Evolutionary conservation across 2,888 invertebrate species (phyloP), one percentile per base, ranked within the genome.

Genomic region (Oxyteleia sp.): DNA sequence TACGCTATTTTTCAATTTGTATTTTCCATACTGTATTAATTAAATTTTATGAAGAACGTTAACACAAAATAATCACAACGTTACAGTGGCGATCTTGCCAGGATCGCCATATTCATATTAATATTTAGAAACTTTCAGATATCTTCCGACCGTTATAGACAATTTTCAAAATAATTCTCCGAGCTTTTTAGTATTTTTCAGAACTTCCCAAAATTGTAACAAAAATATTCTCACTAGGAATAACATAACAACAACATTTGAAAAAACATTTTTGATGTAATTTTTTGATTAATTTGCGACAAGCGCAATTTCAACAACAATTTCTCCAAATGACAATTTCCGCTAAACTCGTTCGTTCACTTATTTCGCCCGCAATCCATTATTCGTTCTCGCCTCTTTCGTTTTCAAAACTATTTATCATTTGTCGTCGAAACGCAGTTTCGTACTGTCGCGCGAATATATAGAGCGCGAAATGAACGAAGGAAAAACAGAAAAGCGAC

Each of bases 361-460:
- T 71, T 71, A 47, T 69, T 69, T 57, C 47, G 7, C 8, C 71
- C 41, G 49, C 59, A 49, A 71, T 71, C 51, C 71, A 72, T 72
- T 53, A 72, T 72, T 63, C 53, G 61, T 63, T 20, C 41, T 53
- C 63, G 63, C 32, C 53, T 53, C 43, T 61, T 72, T 63, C 63
- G 43, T 29, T 63, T 49, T 45, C 53, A 32, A 53, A 63, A 72
- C 51, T 61, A 61, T 72, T 63, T 72, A 72, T 72, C 72, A 72
- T 61, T 63, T 63, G 74, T 63, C 63, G 74, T 53, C 16, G 74
- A 53, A 43, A 55, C 45, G 53, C 32, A 49, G 53, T 74, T 63
- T 74, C 11, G 57, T 53, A 57, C 75, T 57, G 55, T 75, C 75
- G 57, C 64, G 49, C 38, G 43, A 15, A 15, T 49, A 45, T 38